These are phyloP conservation scores for Anagyrus pseudococci DNA, from an alignment of 2,888 invertebrate genomes.

Conservation along the genomic window DNA sequence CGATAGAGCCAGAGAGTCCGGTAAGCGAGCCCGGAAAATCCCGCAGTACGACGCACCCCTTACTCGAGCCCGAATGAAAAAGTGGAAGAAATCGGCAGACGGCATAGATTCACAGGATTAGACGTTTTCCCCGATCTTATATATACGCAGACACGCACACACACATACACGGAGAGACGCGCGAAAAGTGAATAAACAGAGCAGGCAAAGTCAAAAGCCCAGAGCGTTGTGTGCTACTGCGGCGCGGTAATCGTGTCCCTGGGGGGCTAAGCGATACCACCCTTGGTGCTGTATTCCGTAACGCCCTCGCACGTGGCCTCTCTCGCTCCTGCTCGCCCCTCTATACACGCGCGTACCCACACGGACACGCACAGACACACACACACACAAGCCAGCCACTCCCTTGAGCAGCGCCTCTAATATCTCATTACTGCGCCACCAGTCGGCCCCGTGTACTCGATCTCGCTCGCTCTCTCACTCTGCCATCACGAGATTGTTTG, in stretches of 20 bases:
- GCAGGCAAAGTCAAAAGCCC: constrained; percentile 12
- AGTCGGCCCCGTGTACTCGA: constrained; percentile 53
- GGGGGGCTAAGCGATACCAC: constrained; percentile 59
- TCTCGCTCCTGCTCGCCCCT: neutral
- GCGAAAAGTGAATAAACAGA: constrained; percentile 37
- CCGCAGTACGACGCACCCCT: too few species aligned
- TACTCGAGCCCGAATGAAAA: too few species aligned
- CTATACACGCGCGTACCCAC: neutral
- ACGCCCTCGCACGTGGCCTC: constrained; percentile 43
- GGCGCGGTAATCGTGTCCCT: constrained; percentile 58
- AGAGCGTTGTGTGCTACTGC: too few species aligned
- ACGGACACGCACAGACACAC: constrained; percentile 25
- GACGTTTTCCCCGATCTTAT: too few species aligned
- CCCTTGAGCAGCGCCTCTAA: constrained; percentile 59
- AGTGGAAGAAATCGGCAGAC: too few species aligned
- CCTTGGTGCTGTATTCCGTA: constrained; percentile 52
- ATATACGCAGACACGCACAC: too few species aligned
- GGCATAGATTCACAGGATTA: too few species aligned
- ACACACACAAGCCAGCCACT: constrained; percentile 56
- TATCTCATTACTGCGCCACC: constrained; percentile 61
- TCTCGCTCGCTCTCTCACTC: constrained; percentile 35
- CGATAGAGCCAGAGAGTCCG: too few species aligned
- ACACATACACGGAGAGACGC: too few species aligned
- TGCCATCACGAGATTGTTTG: constrained; percentile 62
- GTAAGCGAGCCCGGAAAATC: too few species aligned